phyloP scores from a whole-genome alignment of 2,113 vertebrate species.

The Nibea albiflora region DNA sequence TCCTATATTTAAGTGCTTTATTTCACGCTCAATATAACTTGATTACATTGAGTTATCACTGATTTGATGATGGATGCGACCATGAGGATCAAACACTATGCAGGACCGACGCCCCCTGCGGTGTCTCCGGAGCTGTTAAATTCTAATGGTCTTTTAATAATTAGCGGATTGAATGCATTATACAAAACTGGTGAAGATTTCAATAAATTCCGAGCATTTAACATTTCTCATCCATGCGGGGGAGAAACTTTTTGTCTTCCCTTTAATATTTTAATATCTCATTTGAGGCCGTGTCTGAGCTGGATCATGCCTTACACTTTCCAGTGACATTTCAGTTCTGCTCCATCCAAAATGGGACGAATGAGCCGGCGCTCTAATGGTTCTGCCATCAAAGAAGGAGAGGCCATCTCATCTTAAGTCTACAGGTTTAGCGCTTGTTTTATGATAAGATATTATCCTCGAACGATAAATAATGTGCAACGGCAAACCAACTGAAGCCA shows the following conservation, averaged over 20 bases:
- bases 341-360: slow-evolving; percentile 49
- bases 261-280: slow-evolving; percentile 76
- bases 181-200: slow-evolving; percentile 44
- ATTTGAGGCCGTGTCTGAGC: slow-evolving; percentile 57
- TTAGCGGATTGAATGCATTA: slow-evolving; percentile 53
- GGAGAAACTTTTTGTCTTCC: slow-evolving; percentile 50
- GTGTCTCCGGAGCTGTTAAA: slow-evolving; percentile 20
- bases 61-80: not conserved
- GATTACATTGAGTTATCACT: not conserved
- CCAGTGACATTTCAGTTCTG: slow-evolving; percentile 59
- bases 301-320: slow-evolving; percentile 61
- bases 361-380: slow-evolving; percentile 31
- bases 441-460: not conserved
- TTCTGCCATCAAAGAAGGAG: slow-evolving; percentile 49
- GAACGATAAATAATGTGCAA: not conserved
- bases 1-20: slow-evolving; percentile 20
- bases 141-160: slow-evolving; percentile 53
- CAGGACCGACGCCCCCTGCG: not conserved
- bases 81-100: not conserved
- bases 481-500: not conserved
- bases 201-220: slow-evolving; percentile 39
- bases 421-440: not conserved
- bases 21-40: slow-evolving; percentile 13
- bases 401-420: slow-evolving; percentile 7
- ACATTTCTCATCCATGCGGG: slow-evolving; percentile 41